Evolutionary conservation across 1,140 invertebrate species (phyloP).

Genomic region (Eciton burchellii): DNA sequence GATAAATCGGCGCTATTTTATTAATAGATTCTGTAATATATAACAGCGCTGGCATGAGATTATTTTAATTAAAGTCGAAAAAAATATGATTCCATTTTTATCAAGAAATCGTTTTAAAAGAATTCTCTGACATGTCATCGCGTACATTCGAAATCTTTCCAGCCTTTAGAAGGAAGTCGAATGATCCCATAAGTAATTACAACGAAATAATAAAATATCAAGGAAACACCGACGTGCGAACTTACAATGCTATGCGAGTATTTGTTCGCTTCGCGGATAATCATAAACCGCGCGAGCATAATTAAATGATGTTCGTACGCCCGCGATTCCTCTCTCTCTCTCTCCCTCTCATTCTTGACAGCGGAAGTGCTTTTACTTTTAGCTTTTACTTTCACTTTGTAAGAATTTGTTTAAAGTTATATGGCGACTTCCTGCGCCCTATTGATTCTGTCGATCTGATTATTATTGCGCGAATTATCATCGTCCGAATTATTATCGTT

Average conservation of each 20-base stretch:
- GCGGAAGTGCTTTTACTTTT: constrained; percentile 27
- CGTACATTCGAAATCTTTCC: too few relatives aligned
- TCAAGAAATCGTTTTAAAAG: background rate
- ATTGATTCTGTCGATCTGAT: constrained; percentile 24
- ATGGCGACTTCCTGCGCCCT: background rate
- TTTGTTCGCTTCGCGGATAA: background rate
- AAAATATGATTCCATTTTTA: too few relatives aligned
- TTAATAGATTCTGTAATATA: too few relatives aligned
- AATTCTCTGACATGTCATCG: too few relatives aligned
- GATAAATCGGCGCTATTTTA: too few relatives aligned
- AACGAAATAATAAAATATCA: too few relatives aligned
- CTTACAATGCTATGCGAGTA: background rate
- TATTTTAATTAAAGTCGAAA: too few relatives aligned
- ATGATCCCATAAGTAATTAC: too few relatives aligned
- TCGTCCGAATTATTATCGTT: background rate
- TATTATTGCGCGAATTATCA: constrained; percentile 28
- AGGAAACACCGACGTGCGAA: too few relatives aligned
- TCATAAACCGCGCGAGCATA: background rate
- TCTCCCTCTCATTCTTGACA: background rate
- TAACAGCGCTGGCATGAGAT: too few relatives aligned
- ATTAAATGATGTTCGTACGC: background rate
- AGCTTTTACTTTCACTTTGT: constrained; percentile 20
- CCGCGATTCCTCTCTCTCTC: background rate
- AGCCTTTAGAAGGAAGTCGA: too few relatives aligned
- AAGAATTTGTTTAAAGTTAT: background rate